phyloP scores from a whole-genome alignment of 1,140 invertebrate genomes.

The Papilio polytes region DNA sequence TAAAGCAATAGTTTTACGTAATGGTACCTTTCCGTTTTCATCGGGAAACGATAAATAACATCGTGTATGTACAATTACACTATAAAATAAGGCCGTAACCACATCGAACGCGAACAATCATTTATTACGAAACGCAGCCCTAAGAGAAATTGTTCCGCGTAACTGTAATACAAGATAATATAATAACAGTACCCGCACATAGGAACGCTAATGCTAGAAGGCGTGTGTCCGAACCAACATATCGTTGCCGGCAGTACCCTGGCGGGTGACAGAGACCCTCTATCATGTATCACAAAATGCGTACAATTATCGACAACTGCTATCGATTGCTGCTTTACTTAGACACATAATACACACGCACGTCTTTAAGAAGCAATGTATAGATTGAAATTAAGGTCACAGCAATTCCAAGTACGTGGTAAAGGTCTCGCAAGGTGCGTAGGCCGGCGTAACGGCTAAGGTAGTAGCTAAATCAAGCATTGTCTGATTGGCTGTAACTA shows the following conservation, averaged over 20 bases:
- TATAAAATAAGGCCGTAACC: constrained; percentile 41
- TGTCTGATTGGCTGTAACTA: constrained; percentile 70
- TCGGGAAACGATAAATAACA: constrained; percentile 39
- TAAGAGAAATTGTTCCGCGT: constrained; percentile 49
- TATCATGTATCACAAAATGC: background rate
- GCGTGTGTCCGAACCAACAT: constrained; percentile 69
- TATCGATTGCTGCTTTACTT: constrained; percentile 28
- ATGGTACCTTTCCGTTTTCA: constrained; percentile 25
- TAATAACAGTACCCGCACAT: constrained; percentile 59
- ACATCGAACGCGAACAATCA: constrained; percentile 43
- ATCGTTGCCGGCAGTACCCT: constrained; percentile 48
- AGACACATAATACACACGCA: background rate
- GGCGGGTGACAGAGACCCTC: constrained; percentile 30
- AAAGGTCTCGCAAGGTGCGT: constrained; percentile 60
- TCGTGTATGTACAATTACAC: constrained; percentile 38
- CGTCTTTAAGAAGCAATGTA: background rate
- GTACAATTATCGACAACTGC: background rate
- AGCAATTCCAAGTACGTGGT: constrained; percentile 14
- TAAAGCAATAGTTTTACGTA: constrained; percentile 26
- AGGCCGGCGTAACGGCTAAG: constrained; percentile 66
- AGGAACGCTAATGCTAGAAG: constrained; percentile 60
- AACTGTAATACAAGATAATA: constrained; percentile 46
- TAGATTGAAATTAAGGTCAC: background rate
- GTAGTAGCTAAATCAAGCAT: constrained; percentile 70
- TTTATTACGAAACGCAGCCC: constrained; percentile 49